Base-by-base conservation (phyloP, 2,888 invertebrate genomes). In the Ametastegia equiseti region DNA sequence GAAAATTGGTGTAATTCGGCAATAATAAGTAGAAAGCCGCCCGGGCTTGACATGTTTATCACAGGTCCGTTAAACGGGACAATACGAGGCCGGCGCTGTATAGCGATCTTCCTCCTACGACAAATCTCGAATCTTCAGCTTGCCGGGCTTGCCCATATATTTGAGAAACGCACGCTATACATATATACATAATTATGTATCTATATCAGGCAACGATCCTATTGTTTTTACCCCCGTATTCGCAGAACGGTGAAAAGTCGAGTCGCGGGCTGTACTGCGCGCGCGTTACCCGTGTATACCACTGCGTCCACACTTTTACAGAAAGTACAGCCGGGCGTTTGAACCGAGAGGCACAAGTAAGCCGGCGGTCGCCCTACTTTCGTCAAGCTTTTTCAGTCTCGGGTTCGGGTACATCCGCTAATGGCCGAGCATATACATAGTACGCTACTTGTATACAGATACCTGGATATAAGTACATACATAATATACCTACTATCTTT, bases 361-460 rank as follows among this genome's bases (percentile, higher is more conserved):
- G 47, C 30, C 3, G 47, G 15, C 23, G n/a, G 50, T 50, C 54
- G 73, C 45, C 73, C 73, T 75, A 75, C 73, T 75, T 75, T 75
- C 73, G 50, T 36, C 30, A 75, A 75, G 73, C 73, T 75, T 36
- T 75, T 75, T 15, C 23, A 33, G 23, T 75, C 23, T 54, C 33
- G 19, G 19, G 54, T 50, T 67, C 54, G 30, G 45, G 27, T 36
- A 33, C 36, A 45, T 75, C 45, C 50, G 54, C n/a, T 36, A 23
- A 33, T 45, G 45, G 42, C 45, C 45, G 45, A 71, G 27, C 23
- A 71, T 45, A n/a, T n/a, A n/a, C n/a, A n/a, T n/a, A n/a, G 27
- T 9, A 45, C 30, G 19, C 13, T 33, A 27, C 42, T 11, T 30
- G 63, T 71, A 71, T 45, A 71, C 45, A 45, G 19, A 45, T 42